Conservation (phyloP, 2,797 vertebrate species). For the Channallabes apus region DNA sequence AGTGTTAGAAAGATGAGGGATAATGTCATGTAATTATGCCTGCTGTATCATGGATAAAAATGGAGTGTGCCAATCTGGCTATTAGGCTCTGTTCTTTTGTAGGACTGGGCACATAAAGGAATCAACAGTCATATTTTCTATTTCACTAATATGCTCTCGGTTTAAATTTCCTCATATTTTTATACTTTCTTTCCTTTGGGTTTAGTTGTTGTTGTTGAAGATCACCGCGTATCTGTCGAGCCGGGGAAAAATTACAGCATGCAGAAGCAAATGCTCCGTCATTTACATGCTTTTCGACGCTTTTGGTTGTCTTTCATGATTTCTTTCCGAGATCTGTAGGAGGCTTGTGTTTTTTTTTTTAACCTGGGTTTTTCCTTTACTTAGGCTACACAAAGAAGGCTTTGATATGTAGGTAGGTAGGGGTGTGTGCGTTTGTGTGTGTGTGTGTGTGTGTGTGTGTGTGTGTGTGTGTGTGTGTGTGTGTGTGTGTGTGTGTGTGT, state of each 20-base stretch:
- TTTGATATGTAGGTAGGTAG: neutral
- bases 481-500: neutral
- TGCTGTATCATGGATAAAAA: neutral
- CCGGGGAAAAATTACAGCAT: neutral
- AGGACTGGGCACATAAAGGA: neutral
- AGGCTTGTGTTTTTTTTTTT: neutral
- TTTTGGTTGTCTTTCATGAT: conserved; percentile 14
- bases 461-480: neutral
- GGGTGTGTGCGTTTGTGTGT: neutral
- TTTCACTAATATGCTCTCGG: neutral
- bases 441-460: neutral
- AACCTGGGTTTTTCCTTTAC: conserved; percentile 23
- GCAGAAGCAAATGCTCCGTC: neutral
- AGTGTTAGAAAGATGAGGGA: conserved; percentile 2
- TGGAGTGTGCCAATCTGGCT: neutral
- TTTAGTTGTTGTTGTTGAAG: neutral
- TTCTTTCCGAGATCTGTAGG: neutral
- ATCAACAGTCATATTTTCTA: neutral
- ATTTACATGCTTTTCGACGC: neutral
- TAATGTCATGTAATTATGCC: conserved; percentile 15
- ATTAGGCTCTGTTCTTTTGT: conserved; percentile 6
- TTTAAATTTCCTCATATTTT: neutral
- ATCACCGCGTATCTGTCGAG: neutral
- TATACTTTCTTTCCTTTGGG: neutral
- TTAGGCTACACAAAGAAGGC: conserved; percentile 16